These are phyloP conservation scores for Chaenocephalus aceratus DNA, from an alignment of 2,113 vertebrate genomes.

Conservation along the genomic window DNA sequence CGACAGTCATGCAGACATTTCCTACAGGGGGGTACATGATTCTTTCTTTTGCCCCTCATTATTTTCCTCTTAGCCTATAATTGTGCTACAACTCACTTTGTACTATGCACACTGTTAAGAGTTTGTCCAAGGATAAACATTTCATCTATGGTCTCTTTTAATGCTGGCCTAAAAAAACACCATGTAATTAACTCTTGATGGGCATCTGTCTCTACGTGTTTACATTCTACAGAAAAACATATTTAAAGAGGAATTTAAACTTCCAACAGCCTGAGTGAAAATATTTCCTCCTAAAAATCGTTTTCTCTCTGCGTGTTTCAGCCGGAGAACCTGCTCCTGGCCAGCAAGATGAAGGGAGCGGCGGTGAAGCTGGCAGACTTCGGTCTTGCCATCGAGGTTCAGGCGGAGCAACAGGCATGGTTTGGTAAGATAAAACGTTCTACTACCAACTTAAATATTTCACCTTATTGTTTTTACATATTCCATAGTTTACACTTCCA, in stretches of 20 bases:
- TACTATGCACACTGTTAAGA: not conserved
- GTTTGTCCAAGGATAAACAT: too few relatives aligned
- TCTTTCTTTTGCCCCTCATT: constrained; percentile 34
- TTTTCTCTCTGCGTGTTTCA: constrained; percentile 67
- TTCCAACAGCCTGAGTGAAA: too few relatives aligned
- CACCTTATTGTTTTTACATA: not conserved
- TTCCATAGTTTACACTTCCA: not conserved
- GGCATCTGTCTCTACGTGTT: not conserved
- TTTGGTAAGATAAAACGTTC: constrained; percentile 89
- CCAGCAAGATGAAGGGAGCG: constrained; percentile 98
- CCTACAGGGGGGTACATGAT: constrained; percentile 18
- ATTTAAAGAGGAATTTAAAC: not conserved
- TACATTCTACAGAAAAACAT: not conserved
- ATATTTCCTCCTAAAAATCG: constrained; percentile 3
- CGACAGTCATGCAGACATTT: constrained; percentile 54
- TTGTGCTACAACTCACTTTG: not conserved
- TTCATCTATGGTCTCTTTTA: not conserved
- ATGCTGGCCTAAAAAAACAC: not conserved
- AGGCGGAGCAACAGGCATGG: constrained; percentile 98
- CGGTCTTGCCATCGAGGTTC: constrained; percentile 97
- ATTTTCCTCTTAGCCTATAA: constrained; percentile 11
- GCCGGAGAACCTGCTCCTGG: constrained; percentile 98
- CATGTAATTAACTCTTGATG: too few relatives aligned
- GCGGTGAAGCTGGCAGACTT: constrained; percentile 98
- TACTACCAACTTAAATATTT: not conserved